These are phyloP conservation scores for Nymphalis io DNA, from an alignment of 1,140 invertebrate species.

Conservation along the genomic window DNA sequence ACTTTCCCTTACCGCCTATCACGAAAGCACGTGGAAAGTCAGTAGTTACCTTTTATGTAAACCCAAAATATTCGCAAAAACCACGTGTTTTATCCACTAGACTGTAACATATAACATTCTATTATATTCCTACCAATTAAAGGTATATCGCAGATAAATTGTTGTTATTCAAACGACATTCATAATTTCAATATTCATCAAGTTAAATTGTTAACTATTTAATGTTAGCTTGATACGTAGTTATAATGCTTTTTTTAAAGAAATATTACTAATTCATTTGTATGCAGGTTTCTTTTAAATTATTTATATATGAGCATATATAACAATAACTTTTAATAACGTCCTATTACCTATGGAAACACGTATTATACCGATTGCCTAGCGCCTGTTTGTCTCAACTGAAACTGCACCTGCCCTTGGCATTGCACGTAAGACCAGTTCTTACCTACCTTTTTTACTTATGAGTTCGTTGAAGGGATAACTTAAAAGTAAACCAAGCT, in stretches of 20 bases:
- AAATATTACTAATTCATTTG: neutral
- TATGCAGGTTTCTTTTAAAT: neutral
- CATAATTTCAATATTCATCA: neutral
- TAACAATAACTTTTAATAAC: conserved; percentile 4
- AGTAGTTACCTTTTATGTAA: no score
- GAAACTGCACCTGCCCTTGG: conserved; percentile 36
- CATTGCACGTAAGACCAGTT: conserved; percentile 33
- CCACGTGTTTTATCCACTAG: no score
- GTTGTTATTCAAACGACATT: neutral
- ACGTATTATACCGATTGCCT: conserved; percentile 28
- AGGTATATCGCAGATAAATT: neutral
- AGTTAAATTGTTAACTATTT: neutral
- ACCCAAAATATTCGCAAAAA: no score
- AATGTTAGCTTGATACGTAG: neutral
- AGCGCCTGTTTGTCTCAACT: conserved; percentile 35
- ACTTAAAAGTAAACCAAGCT: conserved; percentile 14
- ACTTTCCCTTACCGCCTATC: no score
- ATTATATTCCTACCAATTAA: neutral
- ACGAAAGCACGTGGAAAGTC: no score
- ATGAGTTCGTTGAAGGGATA: conserved; percentile 19
- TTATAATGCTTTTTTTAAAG: neutral
- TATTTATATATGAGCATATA: neutral
- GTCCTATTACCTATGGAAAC: conserved; percentile 23
- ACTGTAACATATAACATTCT: neutral
- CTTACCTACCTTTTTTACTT: conserved; percentile 22